Evolutionary conservation across 2,797 vertebrate genomes (phyloP), one percentile per base, ranked within the genome.

Genomic region (Sebastes taczanowskii): DNA sequence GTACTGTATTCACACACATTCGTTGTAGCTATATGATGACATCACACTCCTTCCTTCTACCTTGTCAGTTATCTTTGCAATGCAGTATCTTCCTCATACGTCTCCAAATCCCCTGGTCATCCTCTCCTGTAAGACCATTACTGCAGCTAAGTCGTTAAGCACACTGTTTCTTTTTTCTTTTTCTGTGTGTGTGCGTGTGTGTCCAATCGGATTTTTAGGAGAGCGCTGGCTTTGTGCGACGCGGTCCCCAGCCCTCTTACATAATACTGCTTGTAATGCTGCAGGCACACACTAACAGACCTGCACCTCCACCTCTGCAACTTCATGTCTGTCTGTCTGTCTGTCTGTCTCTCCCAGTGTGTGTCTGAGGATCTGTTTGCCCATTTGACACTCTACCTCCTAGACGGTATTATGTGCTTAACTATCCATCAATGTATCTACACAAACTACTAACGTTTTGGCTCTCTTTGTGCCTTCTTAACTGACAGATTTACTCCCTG

Each of bases 261-360:
- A 68, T 90, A 93, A 94, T 59, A 23, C 62, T 87, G 83, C 80
- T 90, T 89, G 82, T 88, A 83, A 87, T 89, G 74, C 87, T 89
- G 88, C 85, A 75, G 84, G 87, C 84, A 74, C 71, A 74, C 69
- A 82, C 86, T 71, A 65, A 81, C 78, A 77, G 84, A 82, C 83
- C 75, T 67, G 65, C 75, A 89, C 65, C 80, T 83, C 75, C 71
- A 88, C 81, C 78, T 87, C 88, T 85, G 77, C 80, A 81, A 82
- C 71, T 71, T 82, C 65, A 65, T 52, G 56, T 75, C 77, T 65
- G 30, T 79, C 60, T 49, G 55, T 79, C 60, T 49, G 55, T 75
- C 77, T 65, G 25, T 79, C 60, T 49, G 55, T 75, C 61, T 49
- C 6, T 35, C 29, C 11, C n/a, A 5, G 38, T 63, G 25, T 13